These are phyloP conservation scores for Coecobrya sp. DNA, from an alignment of 2,888 invertebrate genomes.

Conservation along the genomic window DNA sequence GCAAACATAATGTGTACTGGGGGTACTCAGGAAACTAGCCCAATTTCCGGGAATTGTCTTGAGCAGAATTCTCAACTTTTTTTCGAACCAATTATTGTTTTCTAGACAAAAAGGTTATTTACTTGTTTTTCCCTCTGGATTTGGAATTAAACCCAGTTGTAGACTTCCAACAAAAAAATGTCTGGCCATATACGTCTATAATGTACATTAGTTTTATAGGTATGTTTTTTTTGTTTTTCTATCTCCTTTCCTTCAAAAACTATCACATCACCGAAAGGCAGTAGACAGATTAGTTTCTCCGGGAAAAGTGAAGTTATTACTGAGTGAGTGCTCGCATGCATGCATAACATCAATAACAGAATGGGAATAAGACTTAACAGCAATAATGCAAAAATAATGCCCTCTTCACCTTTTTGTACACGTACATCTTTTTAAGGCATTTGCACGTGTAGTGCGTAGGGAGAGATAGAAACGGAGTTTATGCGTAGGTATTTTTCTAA, in stretches of 20 bases:
- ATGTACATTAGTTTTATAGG: too few relatives aligned
- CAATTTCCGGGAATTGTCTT: not conserved
- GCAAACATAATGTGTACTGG: too few relatives aligned
- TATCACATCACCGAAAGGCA: not conserved
- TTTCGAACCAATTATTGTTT: not conserved
- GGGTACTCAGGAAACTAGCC: too few relatives aligned
- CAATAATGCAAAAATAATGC: not conserved
- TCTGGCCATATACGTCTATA: not conserved
- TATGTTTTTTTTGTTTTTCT: not conserved
- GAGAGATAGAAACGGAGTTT: not conserved
- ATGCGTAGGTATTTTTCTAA: not conserved
- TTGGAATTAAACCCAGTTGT: not conserved
- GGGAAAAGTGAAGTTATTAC: not conserved
- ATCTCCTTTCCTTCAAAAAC: not conserved
- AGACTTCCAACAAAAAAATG: not conserved
- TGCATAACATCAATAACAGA: conserved; percentile 4
- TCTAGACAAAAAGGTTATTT: not conserved
- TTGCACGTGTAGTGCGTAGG: not conserved
- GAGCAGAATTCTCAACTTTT: not conserved
- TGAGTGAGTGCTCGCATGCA: not conserved
- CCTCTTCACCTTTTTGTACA: not conserved
- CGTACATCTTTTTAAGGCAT: not conserved
- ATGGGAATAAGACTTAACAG: not conserved
- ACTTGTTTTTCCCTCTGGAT: not conserved
- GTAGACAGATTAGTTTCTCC: not conserved